Base-by-base conservation (phyloP, 2,888 invertebrate species). In the Chrysodeixis includens region DNA sequence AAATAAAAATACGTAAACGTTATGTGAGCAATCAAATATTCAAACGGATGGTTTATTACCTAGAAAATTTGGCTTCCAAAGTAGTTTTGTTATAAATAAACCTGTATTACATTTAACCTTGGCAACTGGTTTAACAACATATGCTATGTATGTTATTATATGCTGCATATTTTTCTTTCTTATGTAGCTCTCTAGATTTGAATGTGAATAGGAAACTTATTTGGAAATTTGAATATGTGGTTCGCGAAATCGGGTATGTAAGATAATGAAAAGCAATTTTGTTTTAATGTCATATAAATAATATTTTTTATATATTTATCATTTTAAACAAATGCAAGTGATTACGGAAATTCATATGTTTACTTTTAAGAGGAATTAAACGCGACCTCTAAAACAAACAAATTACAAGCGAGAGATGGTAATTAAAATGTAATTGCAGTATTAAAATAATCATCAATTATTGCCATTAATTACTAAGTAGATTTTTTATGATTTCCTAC, bases 11-110 rank as follows among this genome's bases (percentile, higher is more conserved):
- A 7, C 46, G 18, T 46, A 46, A 46, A 46, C 18, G 18, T n/a
- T 18, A 51, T 55, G 6, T 60, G 70, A 71, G 51, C 65, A 62
- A 71, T 76, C 68, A 79, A 67, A 66, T 14, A 66, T 74, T 78
- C 73, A 67, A 76, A 70, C 60, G 69, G 69, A 78, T 79, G 79
- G 71, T 78, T 79, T 81, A 79, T 79, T 81, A 69, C 67, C 71
- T 81, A 79, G 79, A 78, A 76, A 74, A 76, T 79, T 81, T 81
- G 66, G 76, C 79, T 81, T 59, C 71, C 20, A 69, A 81, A 81
- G 79, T 69, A 69, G 81, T 81, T 76, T 71, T 30, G 66, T 76
- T 78, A 76, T 66, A 78, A 73, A 78, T 78, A 79, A 79, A 81
- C 79, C 62, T 66, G 79, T 76, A 81, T 69, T 81, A 64, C 63